phyloP scores from a whole-genome alignment of 2,797 vertebrate genomes.

The Threskiornis aethiopicus region DNA sequence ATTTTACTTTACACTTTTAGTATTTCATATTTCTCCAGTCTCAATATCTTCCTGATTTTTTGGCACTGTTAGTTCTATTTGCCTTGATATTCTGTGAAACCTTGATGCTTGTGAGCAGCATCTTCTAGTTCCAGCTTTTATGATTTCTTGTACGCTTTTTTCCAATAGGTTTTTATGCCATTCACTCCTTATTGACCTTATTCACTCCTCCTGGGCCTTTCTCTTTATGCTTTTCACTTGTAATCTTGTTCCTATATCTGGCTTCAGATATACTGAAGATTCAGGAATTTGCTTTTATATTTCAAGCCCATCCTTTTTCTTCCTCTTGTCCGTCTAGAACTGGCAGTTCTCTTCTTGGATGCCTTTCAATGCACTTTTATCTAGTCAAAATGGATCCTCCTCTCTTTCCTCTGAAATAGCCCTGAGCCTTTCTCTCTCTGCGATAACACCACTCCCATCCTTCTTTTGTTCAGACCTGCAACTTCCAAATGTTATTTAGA shows the following conservation, averaged over 20 bases:
- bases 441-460: not conserved
- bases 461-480: constrained; percentile 22
- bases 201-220: not conserved
- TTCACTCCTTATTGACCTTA: not conserved
- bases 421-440: not conserved
- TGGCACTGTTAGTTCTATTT: not conserved
- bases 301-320: not conserved
- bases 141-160: not conserved
- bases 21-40: not conserved
- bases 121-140: not conserved
- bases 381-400: not conserved
- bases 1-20: not conserved
- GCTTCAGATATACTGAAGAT: not conserved
- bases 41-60: not conserved
- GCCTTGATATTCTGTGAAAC: not conserved
- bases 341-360: not conserved
- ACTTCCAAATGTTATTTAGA: not conserved
- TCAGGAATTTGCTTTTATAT: not conserved
- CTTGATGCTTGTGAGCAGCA: not conserved
- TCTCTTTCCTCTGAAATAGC: not conserved
- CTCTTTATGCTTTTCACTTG: not conserved
- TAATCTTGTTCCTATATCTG: not conserved
- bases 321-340: not conserved
- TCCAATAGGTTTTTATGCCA: not conserved
- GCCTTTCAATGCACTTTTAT: not conserved